Percentiles rank a stretch among this genome's conserved stretches.
phyloP scores from a whole-genome alignment of 2,113 vertebrate species.

The Carettochelys insculpta region DNA sequence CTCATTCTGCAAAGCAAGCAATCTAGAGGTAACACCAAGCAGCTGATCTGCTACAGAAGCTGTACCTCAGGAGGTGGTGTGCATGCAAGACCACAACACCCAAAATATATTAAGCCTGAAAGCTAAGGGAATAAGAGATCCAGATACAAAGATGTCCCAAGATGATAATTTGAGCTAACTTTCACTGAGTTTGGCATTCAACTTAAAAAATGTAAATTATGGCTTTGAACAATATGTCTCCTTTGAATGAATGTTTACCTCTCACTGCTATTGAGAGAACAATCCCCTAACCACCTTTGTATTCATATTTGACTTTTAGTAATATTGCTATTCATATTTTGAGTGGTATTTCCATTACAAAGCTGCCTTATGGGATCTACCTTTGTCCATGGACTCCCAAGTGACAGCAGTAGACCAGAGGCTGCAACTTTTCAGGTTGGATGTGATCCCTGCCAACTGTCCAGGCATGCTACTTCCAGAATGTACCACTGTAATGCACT shows the following conservation, averaged over 20 bases:
- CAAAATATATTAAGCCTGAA: neutral
- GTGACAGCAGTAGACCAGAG: neutral
- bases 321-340: neutral
- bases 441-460: neutral
- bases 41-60: neutral
- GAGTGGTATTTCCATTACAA: neutral
- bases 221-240: neutral
- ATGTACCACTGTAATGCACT: neutral
- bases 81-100: neutral
- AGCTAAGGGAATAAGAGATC: neutral
- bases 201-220: neutral
- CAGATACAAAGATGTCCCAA: neutral
- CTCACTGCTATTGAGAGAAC: neutral
- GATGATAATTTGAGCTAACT: neutral
- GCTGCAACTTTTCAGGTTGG: neutral
- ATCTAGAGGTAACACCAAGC: neutral
- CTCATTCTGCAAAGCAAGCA: slow-evolving; percentile 82
- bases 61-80: neutral
- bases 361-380: neutral
- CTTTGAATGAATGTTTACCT: neutral
- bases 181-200: neutral
- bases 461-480: neutral
- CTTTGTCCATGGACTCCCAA: neutral
- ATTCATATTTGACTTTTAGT: neutral
- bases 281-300: neutral